These are phyloP conservation scores for Peromyscus nudipes DNA, from an alignment of 2,797 vertebrate genomes.

Conservation along the genomic window DNA sequence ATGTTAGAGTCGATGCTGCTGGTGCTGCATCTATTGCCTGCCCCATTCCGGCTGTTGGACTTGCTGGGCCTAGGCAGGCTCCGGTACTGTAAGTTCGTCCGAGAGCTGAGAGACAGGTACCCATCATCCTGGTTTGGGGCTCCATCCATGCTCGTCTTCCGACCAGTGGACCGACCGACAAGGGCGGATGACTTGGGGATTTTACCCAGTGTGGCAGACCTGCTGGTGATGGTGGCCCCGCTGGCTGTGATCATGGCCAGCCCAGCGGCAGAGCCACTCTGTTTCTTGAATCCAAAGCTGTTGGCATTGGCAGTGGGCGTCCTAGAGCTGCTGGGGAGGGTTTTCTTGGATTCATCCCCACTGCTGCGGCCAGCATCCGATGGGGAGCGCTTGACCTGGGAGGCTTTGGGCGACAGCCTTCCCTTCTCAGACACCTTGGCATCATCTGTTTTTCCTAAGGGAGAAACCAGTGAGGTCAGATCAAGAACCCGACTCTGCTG, in stretches of 20 bases:
- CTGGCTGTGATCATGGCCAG: slow-evolving; percentile 95
- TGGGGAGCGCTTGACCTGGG: slow-evolving; percentile 94
- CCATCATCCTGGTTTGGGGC: slow-evolving; percentile 95
- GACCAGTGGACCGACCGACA: slow-evolving; percentile 87
- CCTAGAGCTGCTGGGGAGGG: slow-evolving; percentile 89
- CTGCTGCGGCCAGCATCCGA: slow-evolving; percentile 96
- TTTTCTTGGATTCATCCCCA: slow-evolving; percentile 95
- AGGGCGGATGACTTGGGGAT: slow-evolving; percentile 96
- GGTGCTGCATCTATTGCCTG: slow-evolving; percentile 97
- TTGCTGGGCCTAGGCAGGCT: slow-evolving; percentile 97
- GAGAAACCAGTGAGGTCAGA: slow-evolving; percentile 66
- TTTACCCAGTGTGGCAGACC: slow-evolving; percentile 97
- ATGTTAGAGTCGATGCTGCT: slow-evolving; percentile 98
- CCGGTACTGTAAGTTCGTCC: slow-evolving; percentile 97
- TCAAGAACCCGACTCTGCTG: not conserved
- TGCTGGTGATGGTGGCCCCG: slow-evolving; percentile 96
- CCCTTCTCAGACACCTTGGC: slow-evolving; percentile 98
- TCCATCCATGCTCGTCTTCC: slow-evolving; percentile 91
- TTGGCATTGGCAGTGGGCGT: slow-evolving; percentile 88
- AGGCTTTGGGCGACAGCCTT: slow-evolving; percentile 93
- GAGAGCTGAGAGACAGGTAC: slow-evolving; percentile 93
- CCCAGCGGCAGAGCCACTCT: slow-evolving; percentile 88
- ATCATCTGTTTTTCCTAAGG: slow-evolving; percentile 96
- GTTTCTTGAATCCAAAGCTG: slow-evolving; percentile 94
- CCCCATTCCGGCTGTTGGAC: slow-evolving; percentile 92